These are phyloP conservation scores for Pollenia angustigena DNA, from an alignment of 2,888 invertebrate species.

Conservation along the genomic window DNA sequence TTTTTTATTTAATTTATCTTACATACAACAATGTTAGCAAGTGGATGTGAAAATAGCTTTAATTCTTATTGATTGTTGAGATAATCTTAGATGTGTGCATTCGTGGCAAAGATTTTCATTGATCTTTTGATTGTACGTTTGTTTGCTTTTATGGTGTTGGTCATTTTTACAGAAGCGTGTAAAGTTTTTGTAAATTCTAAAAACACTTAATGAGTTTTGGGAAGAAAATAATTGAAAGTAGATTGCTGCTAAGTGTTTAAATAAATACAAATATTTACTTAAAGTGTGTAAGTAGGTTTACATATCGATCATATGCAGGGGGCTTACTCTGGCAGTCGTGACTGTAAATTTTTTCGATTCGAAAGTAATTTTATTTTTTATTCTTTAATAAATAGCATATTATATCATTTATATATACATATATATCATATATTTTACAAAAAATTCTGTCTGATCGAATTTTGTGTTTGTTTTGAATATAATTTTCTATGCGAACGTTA, in stretches of 20 bases:
- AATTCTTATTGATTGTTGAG: neutral
- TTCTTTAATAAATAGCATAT: too few species aligned
- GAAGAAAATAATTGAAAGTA: neutral
- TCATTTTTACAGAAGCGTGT: slow-evolving; percentile 53
- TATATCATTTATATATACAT: too few species aligned
- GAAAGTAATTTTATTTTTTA: too few species aligned
- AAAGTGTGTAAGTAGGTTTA: neutral
- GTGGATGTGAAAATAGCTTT: slow-evolving; percentile 17
- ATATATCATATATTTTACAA: too few species aligned
- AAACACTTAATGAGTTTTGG: neutral
- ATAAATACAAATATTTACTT: neutral
- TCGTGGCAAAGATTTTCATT: neutral
- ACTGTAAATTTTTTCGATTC: too few species aligned
- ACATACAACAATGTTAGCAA: neutral
- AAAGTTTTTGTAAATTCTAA: slow-evolving; percentile 20
- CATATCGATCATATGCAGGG: too few species aligned
- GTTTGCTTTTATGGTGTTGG: neutral
- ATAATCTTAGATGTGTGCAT: slow-evolving; percentile 1
- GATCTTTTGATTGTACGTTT: slow-evolving; percentile 4
- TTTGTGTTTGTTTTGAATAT: too few species aligned
- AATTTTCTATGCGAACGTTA: too few species aligned
- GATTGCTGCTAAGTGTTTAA: slow-evolving; percentile 38
- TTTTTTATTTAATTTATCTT: slow-evolving; percentile 13
- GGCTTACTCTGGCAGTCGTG: too few species aligned
- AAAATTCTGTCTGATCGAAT: too few species aligned